phyloP scores from a whole-genome alignment of 1,140 invertebrate species.

The Drosophila oshimai region DNA sequence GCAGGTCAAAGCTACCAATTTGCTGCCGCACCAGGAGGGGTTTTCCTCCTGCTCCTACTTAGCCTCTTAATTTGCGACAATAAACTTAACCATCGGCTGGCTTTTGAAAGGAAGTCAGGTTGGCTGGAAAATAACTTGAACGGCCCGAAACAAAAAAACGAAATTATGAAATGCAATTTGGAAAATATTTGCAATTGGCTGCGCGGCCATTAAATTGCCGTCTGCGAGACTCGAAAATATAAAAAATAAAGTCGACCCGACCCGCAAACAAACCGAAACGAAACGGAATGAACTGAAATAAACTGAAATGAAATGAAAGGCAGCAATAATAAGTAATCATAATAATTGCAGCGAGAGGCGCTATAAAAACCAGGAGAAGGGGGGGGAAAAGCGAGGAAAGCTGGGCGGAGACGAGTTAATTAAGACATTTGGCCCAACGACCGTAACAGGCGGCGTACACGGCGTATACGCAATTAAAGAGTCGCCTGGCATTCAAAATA shows the following conservation, averaged over 20 bases:
- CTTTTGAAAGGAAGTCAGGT: conserved; percentile 60
- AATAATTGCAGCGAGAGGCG: conserved; percentile 71
- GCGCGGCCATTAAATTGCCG: conserved; percentile 75
- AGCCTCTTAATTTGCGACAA: conserved; percentile 73
- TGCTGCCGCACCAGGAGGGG: conserved; percentile 30
- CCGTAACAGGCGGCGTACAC: conserved; percentile 66
- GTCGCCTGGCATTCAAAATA: conserved; percentile 63
- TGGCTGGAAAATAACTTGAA: conserved; percentile 41
- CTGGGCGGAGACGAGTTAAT: conserved; percentile 63
- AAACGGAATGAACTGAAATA: conserved; percentile 65
- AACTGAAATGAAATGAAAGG: conserved; percentile 69
- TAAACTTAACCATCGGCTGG: conserved; percentile 60
- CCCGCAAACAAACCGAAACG: conserved; percentile 42
- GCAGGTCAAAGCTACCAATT: conserved; percentile 41
- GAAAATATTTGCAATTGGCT: conserved; percentile 77
- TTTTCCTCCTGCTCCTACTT: not conserved
- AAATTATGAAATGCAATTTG: conserved; percentile 76
- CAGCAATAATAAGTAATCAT: conserved; percentile 77
- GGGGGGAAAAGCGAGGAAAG: conserved; percentile 5
- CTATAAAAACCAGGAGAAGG: conserved; percentile 51
- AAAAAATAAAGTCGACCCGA: conserved; percentile 16
- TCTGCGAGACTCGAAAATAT: conserved; percentile 8
- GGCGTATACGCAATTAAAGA: conserved; percentile 75
- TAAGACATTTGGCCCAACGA: conserved; percentile 75
- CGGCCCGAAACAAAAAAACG: conserved; percentile 29